Evolutionary conservation across 2,113 vertebrate species (phyloP), one percentile per base, ranked within the genome.

Genomic region (Malurus elegans): DNA sequence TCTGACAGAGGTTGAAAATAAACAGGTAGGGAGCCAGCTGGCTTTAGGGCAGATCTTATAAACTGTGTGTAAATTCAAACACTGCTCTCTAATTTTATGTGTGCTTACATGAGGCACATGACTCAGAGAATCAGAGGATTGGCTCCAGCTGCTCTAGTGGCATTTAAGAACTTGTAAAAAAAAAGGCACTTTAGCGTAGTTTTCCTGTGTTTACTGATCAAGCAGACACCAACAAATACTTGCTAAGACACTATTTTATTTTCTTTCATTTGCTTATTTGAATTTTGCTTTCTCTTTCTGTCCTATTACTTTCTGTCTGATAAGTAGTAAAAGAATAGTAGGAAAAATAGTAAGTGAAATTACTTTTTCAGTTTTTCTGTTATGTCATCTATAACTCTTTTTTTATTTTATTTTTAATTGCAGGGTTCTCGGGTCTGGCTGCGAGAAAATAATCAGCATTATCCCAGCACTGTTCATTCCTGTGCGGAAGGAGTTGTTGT

Each of bases 341-440:
- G 36, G 32, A 38, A 94, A 87, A 80, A 26, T 12, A 66, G 2
- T 29, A 34, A 79, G 18, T 42, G 34, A 67, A 78, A n/a, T 50
- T 60, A 0, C 80, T 65, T 66, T 79, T 72, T 42, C 14, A 21
- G 6, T 79, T 88, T 92, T 62, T 42, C 38, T 64, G 2, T 40
- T 54, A 38, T 48, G 25, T 28, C 29, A 38, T 29, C 6, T 67
- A 1, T 94, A 86, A 91, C 31, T 67, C 5, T 94, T 8, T 85
- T 92, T 40, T 86, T 38, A 96, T 76, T 97, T 36, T 38, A 38
- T 96, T 76, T 97, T 36, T 38, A 38, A 21, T 95, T 97, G 24
- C 97, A 99, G 99, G 99, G 99, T 12, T 97, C 98, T 38, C 98
- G 98, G 18, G 99, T 99, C 88, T 99, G 99, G 99, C 94, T 99